Conservation (phyloP, 1,140 invertebrate species). For the Bombus balteatus region DNA sequence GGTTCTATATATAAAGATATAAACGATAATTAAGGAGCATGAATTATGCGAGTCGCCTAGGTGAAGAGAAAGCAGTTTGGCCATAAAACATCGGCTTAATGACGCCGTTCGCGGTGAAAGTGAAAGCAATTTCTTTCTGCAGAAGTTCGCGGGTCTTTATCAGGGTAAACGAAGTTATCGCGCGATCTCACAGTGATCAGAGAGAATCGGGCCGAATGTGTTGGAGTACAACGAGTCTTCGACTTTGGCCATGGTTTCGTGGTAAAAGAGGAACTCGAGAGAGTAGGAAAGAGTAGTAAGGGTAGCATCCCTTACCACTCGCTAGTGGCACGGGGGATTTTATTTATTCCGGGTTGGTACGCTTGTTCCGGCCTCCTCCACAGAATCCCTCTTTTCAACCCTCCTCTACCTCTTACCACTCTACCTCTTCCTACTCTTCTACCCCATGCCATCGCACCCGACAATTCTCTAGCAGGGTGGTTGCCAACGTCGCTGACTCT, state of each 20-base stretch:
- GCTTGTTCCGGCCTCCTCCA: constrained; percentile 72
- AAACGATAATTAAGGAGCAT: too few relatives aligned
- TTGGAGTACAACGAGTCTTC: constrained; percentile 57
- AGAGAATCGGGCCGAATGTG: constrained; percentile 65
- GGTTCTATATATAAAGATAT: too few relatives aligned
- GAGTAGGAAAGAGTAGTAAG: constrained; percentile 37
- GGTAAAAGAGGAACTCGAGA: constrained; percentile 38
- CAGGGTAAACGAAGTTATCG: constrained; percentile 62
- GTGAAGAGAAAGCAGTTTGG: constrained; percentile 1
- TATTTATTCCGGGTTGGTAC: constrained; percentile 76
- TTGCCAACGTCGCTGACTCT: constrained; percentile 68
- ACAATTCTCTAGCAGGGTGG: constrained; percentile 68
- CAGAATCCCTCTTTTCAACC: constrained; percentile 71
- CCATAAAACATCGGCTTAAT: constrained; percentile 22
- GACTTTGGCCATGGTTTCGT: constrained; percentile 60
- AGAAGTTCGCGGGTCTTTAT: constrained; percentile 52
- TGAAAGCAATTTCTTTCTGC: constrained; percentile 46
- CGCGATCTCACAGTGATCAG: constrained; percentile 70
- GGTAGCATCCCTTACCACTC: constrained; percentile 59
- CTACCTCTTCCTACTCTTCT: constrained; percentile 38
- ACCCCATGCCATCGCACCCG: constrained; percentile 55
- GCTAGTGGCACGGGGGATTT: constrained; percentile 64
- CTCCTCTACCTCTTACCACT: constrained; percentile 47
- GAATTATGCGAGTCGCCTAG: not conserved
- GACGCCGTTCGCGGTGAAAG: constrained; percentile 30